Conservation (phyloP, 2,113 vertebrate species). For the Podarcis raffonei region DNA sequence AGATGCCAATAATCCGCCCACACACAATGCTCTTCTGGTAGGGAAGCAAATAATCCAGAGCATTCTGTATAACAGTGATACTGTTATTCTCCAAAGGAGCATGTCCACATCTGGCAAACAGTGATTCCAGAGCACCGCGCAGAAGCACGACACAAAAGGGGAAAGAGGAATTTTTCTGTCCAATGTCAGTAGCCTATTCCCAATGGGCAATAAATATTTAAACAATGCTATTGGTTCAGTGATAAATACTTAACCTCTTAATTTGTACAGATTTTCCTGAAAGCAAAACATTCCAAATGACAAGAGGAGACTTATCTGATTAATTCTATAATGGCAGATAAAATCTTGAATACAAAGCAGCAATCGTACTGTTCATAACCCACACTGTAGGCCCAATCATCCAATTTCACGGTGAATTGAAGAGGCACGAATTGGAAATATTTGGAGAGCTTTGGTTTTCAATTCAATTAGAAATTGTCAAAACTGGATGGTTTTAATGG, state of each 20-base stretch:
- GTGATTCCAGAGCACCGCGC: constrained; percentile 48
- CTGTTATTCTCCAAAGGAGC: constrained; percentile 78
- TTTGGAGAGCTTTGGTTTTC: not conserved
- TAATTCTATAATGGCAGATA: constrained; percentile 24
- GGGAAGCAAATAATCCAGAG: constrained; percentile 68
- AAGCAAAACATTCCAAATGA: constrained; percentile 23
- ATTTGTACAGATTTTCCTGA: constrained; percentile 35
- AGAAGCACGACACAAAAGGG: constrained; percentile 59
- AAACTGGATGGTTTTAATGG: not conserved
- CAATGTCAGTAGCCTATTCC: constrained; percentile 33
- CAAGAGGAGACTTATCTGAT: not conserved
- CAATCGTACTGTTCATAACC: not conserved
- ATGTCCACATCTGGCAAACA: constrained; percentile 75
- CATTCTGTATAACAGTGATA: constrained; percentile 63
- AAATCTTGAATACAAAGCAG: constrained; percentile 15
- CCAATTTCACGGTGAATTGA: constrained; percentile 35
- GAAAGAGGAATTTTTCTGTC: constrained; percentile 57
- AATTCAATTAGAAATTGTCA: not conserved
- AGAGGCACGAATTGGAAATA: not conserved
- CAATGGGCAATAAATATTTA: constrained; percentile 52
- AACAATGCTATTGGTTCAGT: constrained; percentile 57
- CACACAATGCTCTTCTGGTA: constrained; percentile 62
- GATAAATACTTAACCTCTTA: constrained; percentile 61
- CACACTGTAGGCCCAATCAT: not conserved
- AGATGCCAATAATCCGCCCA: constrained; percentile 76